These are phyloP conservation scores for Drosophila mimetica DNA, from an alignment of 2,888 invertebrate genomes.

Conservation along the genomic window DNA sequence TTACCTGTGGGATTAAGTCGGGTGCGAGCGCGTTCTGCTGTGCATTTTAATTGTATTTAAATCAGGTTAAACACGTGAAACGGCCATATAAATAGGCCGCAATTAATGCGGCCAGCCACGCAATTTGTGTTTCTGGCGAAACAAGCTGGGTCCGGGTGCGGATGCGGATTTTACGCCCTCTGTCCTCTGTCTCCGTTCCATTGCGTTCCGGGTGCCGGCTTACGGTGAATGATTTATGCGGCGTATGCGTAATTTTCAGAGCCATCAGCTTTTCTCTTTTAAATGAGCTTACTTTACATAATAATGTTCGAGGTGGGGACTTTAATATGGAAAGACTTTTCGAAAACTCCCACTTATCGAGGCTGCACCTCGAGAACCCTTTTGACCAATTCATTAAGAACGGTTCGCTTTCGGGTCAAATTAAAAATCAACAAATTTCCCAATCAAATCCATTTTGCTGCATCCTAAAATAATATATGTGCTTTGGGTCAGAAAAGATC, in stretches of 20 bases:
- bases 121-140: constrained; percentile 58
- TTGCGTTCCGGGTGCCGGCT: constrained; percentile 35
- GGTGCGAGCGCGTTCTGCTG: neutral
- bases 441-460: constrained; percentile 62
- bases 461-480: constrained; percentile 67
- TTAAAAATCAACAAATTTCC: constrained; percentile 70
- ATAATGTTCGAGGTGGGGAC: constrained; percentile 34
- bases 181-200: neutral
- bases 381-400: constrained; percentile 59
- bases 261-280: constrained; percentile 35
- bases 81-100: constrained; percentile 45
- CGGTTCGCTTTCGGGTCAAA: constrained; percentile 45
- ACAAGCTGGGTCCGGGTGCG: neutral
- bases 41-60: constrained; percentile 50
- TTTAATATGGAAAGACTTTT: constrained; percentile 8
- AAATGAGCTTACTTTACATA: constrained; percentile 54
- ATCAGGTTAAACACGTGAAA: constrained; percentile 33
- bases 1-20: constrained; percentile 5
- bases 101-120: constrained; percentile 55
- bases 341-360: neutral
- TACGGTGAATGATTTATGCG: constrained; percentile 62
- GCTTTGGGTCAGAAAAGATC: constrained; percentile 9
- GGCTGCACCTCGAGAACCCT: neutral
- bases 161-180: constrained; percentile 8
- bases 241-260: constrained; percentile 52